phyloP scores from a whole-genome alignment of 2,888 invertebrate species.

The Chymomyza amoena region DNA sequence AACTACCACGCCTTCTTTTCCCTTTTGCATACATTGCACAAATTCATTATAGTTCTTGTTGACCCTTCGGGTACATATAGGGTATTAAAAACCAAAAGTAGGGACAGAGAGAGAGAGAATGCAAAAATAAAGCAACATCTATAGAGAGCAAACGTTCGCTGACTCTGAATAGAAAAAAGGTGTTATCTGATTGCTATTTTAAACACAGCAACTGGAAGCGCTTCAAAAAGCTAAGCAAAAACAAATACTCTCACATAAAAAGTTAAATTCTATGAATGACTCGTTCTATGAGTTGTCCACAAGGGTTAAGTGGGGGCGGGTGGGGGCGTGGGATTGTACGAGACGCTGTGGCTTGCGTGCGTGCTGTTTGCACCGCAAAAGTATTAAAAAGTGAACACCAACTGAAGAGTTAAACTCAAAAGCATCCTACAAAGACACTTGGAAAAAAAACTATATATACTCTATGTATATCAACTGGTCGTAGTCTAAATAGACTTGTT shows the following conservation, averaged over 20 bases:
- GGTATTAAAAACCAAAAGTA: background rate
- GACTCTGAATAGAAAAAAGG: slow-evolving; percentile 48
- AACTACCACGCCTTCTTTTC: too few species aligned
- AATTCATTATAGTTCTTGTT: too few species aligned
- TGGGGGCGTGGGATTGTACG: too few species aligned
- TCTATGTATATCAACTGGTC: background rate
- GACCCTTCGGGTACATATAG: too few species aligned
- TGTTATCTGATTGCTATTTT: slow-evolving; percentile 76
- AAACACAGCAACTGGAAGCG: slow-evolving; percentile 50
- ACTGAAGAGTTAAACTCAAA: background rate
- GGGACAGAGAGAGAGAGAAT: background rate
- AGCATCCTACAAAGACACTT: background rate
- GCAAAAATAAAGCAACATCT: background rate
- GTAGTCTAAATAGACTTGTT: slow-evolving; percentile 1
- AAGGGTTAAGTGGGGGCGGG: background rate
- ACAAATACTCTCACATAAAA: slow-evolving; percentile 52
- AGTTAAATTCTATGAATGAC: slow-evolving; percentile 50
- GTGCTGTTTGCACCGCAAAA: background rate
- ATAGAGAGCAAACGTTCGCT: background rate
- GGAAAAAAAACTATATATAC: background rate
- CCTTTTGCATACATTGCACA: too few species aligned
- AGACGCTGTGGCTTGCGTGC: background rate
- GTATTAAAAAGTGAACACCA: background rate
- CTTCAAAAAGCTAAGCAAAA: slow-evolving; percentile 33
- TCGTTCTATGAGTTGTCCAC: background rate